Conservation (phyloP, 64 coral and sea anemone genomes). For the Dendrophyllia cribrosa region DNA sequence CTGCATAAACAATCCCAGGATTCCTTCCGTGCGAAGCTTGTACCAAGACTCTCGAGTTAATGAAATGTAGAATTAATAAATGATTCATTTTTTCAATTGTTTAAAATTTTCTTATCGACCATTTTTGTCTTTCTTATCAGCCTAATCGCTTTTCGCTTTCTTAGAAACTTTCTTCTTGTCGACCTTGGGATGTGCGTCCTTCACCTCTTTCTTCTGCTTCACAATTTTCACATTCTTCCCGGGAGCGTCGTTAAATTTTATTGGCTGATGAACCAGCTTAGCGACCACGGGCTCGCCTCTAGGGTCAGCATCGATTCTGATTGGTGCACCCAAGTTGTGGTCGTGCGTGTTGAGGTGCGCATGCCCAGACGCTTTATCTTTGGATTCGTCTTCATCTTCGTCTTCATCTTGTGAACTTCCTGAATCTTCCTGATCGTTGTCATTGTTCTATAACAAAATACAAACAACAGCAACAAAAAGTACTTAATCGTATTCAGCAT, state of each 20-base stretch:
- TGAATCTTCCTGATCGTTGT: conserved; percentile 7
- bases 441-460: neutral
- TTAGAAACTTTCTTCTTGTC: neutral
- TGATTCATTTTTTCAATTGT: neutral
- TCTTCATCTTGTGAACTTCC: conserved; percentile 41
- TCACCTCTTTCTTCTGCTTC: neutral
- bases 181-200: conserved; percentile 3
- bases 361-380: neutral
- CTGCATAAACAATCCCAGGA: no score
- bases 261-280: conserved; percentile 36
- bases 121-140: conserved; percentile 9
- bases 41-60: neutral
- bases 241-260: conserved; percentile 34
- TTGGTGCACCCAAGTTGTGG: neutral
- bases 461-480: neutral
- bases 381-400: conserved; percentile 23
- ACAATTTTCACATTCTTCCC: conserved; percentile 11
- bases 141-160: neutral
- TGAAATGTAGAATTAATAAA: neutral
- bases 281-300: conserved; percentile 12
- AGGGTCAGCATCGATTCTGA: conserved; percentile 33
- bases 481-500: neutral
- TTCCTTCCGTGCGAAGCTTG: neutral
- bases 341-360: neutral
- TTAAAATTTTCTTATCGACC: neutral